Base-by-base conservation (phyloP, 2,888 invertebrate species). In the Syrphus vitripennis region DNA sequence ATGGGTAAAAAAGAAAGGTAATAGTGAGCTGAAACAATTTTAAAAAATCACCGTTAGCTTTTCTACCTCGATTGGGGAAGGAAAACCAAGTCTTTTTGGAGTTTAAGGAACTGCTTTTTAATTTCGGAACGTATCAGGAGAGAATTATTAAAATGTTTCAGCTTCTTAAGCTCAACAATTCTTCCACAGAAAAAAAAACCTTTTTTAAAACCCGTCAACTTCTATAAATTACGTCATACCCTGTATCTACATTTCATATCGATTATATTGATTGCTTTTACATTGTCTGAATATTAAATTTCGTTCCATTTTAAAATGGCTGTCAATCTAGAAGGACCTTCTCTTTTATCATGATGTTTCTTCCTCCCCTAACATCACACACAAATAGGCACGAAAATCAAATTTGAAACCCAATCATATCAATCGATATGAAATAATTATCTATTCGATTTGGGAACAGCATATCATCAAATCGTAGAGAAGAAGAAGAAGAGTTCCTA, bases 361-460 rank as follows among this genome's bases (percentile, higher is more conserved):
- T 26, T 3, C 9, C 55, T 31, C 4, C 24, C 14, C 3, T 53
- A 24, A 40, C 40, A 45, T 7, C 45, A 45, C 9, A 45, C 37
- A 40, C 4, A 45, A 31, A 24, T 4, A 42, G 9, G 26, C 55
- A 14, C 12, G n/a, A 37, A 40, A 75, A 29, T 61, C 55, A 72
- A 72, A 78, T 45, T 45, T 34, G 67, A 40, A 67, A 67, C 67
- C 37, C 57, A 78, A 61, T 50, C 77, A 61, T 69, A 78, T 69
- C 74, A 77, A 77, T 77, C 65, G 80, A 75, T 75, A 80, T 71
- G 69, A 75, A 79, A 75, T 59, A 69, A 80, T 83, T 80, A 75
- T 75, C 59, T 57, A 72, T 72, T 70, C 70, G 70, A 79, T 80
- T n/a, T 75, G 80, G 3, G 50, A 83, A 63, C 74, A 75, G 70